Conservation (phyloP, 2,797 vertebrate genomes). For the Crypturellus tataupa region DNA sequence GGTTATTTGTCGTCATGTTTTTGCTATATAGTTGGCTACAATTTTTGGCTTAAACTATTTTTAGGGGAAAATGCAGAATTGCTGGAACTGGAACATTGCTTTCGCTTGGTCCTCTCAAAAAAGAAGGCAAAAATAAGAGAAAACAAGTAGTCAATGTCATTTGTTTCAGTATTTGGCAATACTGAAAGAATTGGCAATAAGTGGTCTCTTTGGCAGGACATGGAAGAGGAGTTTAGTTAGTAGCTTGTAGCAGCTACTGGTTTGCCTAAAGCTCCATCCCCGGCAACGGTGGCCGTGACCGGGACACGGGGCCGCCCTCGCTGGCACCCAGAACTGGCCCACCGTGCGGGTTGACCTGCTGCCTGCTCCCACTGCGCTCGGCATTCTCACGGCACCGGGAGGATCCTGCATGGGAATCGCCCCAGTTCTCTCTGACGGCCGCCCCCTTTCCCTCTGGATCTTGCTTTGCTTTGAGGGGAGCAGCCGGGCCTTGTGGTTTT, state of each 20-base stretch:
- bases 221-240: neutral
- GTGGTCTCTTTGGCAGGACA: neutral
- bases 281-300: neutral
- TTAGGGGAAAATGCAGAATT: neutral
- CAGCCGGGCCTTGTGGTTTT: accelerated
- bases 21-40: conserved; percentile 5
- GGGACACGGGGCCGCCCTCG: neutral
- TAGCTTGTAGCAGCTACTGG: neutral
- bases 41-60: neutral
- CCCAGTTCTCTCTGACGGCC: neutral
- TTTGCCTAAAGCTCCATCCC: neutral
- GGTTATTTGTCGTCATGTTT: conserved; percentile 20
- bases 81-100: neutral
- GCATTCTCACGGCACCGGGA: neutral
- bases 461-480: neutral
- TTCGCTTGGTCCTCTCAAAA: neutral
- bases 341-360: no score
- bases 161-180: neutral
- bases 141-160: neutral
- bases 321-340: neutral
- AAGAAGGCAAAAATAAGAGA: neutral
- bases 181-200: no score
- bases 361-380: neutral
- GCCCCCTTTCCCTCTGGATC: neutral
- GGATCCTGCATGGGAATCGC: neutral